Base-by-base conservation (phyloP, 2,797 vertebrate species). In the Odontamblyopus lacepedii region DNA sequence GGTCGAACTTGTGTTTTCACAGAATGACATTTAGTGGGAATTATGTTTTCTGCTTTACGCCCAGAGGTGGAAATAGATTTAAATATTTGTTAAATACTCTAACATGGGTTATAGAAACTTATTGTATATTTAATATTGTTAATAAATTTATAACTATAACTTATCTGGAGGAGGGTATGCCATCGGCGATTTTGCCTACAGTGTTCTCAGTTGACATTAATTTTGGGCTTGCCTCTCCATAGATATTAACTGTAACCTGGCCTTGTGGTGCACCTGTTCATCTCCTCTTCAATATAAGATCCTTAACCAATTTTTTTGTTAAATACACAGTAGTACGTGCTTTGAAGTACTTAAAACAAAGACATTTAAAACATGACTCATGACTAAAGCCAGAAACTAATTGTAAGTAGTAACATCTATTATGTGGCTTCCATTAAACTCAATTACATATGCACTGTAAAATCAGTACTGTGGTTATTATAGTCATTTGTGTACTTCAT, bases 21-120 rank as follows among this genome's bases (percentile, higher is more conserved):
- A 55, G 59, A 72, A 73, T 89, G 88, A 87, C 90, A 89, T 91
- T 90, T 84, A 78, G 78, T 72, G 68, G 71, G 60, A 83, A 60
- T 82, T 78, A 77, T 79, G 77, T 78, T 82, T 59, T 76, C 71
- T 19, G 30, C 32, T 7, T 35, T 62, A n/a, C 7, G 60, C 30
- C 16, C 16, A 19, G 60, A 35, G 15, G 60, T 62, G 30, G 15
- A 19, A 61, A 61, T 13, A 16, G 13, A 30, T 61, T 61, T 8
- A 7, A 61, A 61, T 7, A 57, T 23, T 12, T 57, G 57, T 59
- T 59, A 29, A 13, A 29, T 59, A 26, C 53, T n/a, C 1, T 9
- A 23, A 8, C 19, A 55, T 23, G 9, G 7, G 8, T 8, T 23
- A 56, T 23, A 8, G 8, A n/a, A n/a, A 53, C 51, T 53, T 55